Base-by-base conservation (phyloP, 2,888 invertebrate genomes). In the Agriopis marginaria region DNA sequence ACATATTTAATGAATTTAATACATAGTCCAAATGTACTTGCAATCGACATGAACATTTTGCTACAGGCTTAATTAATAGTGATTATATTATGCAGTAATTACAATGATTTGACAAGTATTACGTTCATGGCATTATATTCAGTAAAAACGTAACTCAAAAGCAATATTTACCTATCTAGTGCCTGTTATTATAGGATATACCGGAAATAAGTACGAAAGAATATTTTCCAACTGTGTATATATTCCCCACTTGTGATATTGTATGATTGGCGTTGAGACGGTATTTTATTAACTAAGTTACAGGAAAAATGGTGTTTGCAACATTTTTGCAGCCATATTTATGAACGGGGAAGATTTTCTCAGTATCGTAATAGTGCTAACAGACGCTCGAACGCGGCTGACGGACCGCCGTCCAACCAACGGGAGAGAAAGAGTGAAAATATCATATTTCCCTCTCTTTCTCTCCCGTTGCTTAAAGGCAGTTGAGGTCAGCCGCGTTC, bases 211-310 rank as follows among this genome's bases (percentile, higher is more conserved):
- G 64, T 68, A 71, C 70, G 66, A 47, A 69, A 69, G 70, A 76
- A 74, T 76, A 78, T 79, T 79, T 79, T 80, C 76, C 76, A 78
- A 77, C 61, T 79, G 79, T 81, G 79, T 78, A 81, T 80, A 77
- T 79, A 79, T 81, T 82, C 75, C 77, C 77, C 76, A 80, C 73
- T 77, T 85, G 85, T 87, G 86, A 86, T 86, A 81, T 79, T 70
- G 84, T 81, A 80, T 83, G 82, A 79, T 80, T 80, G 81, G 68
- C 77, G 73, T 74, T 79, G 79, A 76, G 32, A 42, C 62, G 59
- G 14, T 64, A 63, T 62, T 55, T 66, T 63, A 44, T 45, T 61
- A 40, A 53, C 60, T 66, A 65, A 61, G 73, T 73, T 75, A 77
- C 75, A 76, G 73, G 73, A 66, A 63, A 66, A 66, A n/a, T 14